These are phyloP conservation scores for Tetraodon nigroviridis DNA, from an alignment of 2,113 vertebrate species.

Conservation along the genomic window DNA sequence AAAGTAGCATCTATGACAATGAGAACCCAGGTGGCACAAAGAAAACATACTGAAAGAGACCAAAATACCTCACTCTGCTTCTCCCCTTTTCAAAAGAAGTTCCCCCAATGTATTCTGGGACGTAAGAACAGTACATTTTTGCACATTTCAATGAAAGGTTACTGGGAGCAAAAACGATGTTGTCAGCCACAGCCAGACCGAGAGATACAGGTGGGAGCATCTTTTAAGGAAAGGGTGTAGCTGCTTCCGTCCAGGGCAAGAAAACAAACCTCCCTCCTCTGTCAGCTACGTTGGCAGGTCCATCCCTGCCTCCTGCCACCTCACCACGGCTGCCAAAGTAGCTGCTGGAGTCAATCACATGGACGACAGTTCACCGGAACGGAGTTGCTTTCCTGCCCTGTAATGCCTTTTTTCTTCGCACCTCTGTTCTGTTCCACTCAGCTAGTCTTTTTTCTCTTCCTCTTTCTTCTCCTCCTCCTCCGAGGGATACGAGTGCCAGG, in stretches of 20 bases:
- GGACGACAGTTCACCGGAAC: conserved; percentile 21
- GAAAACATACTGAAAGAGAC: conserved; percentile 23
- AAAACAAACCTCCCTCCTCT: conserved; percentile 27
- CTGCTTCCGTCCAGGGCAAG: conserved; percentile 29
- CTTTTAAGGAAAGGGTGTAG: conserved; percentile 20
- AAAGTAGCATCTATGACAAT: conserved; percentile 13
- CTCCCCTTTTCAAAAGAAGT: conserved; percentile 37
- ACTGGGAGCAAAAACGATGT: conserved; percentile 2
- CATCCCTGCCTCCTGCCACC: background rate
- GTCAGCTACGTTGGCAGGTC: conserved; percentile 37
- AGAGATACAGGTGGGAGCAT: conserved; percentile 41
- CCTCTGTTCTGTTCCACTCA: conserved; percentile 30
- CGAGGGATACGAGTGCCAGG: conserved; percentile 95
- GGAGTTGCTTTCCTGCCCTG: conserved; percentile 36
- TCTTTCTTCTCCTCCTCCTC: conserved; percentile 98
- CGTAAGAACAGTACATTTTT: conserved; percentile 6
- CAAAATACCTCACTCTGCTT: background rate
- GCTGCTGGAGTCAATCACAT: conserved; percentile 21
- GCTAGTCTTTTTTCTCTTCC: conserved; percentile 81
- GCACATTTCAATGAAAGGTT: too few species aligned
- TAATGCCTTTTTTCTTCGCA: conserved; percentile 3
- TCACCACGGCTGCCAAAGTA: conserved; percentile 23
- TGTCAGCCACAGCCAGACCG: conserved; percentile 1
- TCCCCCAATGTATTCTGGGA: conserved; percentile 30
- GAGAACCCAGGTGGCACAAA: conserved; percentile 38